These are phyloP conservation scores for Acronicta alni DNA, from an alignment of 2,888 invertebrate genomes.

Conservation along the genomic window DNA sequence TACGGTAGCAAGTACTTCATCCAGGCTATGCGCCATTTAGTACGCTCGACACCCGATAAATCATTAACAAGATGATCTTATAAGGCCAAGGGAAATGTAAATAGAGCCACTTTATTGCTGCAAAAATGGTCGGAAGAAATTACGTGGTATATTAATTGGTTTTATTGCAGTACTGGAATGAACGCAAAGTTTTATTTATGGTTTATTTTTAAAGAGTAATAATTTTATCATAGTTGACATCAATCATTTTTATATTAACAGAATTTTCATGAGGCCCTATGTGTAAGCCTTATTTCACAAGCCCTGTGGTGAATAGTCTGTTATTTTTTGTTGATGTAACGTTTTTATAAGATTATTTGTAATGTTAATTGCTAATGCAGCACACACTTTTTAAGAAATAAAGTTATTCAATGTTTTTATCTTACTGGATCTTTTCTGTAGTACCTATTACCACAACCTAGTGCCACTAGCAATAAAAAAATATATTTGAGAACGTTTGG, in stretches of 20 bases:
- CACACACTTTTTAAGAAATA: no score
- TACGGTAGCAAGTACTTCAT: slow-evolving; percentile 75
- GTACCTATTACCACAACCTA: no score
- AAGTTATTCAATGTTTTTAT: no score
- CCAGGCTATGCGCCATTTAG: slow-evolving; percentile 63
- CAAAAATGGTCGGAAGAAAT: slow-evolving; percentile 31
- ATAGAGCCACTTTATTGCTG: slow-evolving; percentile 43
- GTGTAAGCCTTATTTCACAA: no score
- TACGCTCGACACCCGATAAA: slow-evolving; percentile 66
- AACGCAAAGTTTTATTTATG: neutral
- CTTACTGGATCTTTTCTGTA: no score
- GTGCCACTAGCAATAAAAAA: no score
- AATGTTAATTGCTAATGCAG: no score
- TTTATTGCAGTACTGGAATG: slow-evolving; percentile 13
- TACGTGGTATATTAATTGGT: slow-evolving; percentile 7
- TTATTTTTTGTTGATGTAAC: no score
- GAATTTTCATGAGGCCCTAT: no score
- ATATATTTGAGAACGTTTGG: no score
- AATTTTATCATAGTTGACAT: neutral
- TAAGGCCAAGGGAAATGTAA: slow-evolving; percentile 46
- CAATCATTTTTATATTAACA: neutral
- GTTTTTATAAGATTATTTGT: no score
- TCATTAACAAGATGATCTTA: slow-evolving; percentile 60
- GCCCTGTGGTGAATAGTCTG: no score
- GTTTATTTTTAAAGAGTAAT: neutral